These are phyloP conservation scores for Drosophila prostipennis DNA, from an alignment of 2,888 invertebrate species.

Conservation along the genomic window DNA sequence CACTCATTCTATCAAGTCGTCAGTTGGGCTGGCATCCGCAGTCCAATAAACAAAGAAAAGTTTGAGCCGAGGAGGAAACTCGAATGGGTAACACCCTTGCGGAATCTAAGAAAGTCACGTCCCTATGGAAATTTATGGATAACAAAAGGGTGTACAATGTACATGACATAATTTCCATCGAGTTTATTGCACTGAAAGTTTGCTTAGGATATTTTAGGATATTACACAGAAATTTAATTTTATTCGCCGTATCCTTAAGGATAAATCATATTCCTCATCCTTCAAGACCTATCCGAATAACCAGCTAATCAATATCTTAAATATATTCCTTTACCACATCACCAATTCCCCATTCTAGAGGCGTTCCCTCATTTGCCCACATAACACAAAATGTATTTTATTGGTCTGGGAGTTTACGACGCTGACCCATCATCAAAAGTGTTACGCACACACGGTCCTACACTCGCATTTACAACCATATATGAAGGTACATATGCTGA, in stretches of 20 bases:
- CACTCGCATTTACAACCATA: slow-evolving; percentile 8
- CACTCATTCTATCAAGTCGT: slow-evolving; percentile 45
- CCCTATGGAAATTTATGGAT: slow-evolving; percentile 13
- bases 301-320: neutral
- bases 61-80: slow-evolving; percentile 4
- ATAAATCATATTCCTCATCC: neutral
- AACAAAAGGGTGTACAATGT: slow-evolving; percentile 16
- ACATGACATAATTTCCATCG: slow-evolving; percentile 20
- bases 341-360: neutral
- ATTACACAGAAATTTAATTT: neutral
- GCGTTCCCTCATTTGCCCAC: neutral
- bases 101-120: slow-evolving; percentile 30
- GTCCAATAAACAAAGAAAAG: slow-evolving; percentile 57
- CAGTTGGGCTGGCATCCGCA: slow-evolving; percentile 60
- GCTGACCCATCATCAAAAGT: slow-evolving; percentile 36
- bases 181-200: slow-evolving; percentile 7
- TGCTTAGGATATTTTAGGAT: neutral
- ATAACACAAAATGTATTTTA: slow-evolving; percentile 20
- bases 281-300: neutral
- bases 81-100: slow-evolving; percentile 31
- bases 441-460: slow-evolving; percentile 28
- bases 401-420: slow-evolving; percentile 19
- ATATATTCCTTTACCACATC: neutral
- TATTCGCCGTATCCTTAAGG: neutral
- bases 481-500: slow-evolving; percentile 15